These are phyloP conservation scores for Heterodera filipjevi DNA, from an alignment of 2,888 invertebrate genomes.

Conservation along the genomic window DNA sequence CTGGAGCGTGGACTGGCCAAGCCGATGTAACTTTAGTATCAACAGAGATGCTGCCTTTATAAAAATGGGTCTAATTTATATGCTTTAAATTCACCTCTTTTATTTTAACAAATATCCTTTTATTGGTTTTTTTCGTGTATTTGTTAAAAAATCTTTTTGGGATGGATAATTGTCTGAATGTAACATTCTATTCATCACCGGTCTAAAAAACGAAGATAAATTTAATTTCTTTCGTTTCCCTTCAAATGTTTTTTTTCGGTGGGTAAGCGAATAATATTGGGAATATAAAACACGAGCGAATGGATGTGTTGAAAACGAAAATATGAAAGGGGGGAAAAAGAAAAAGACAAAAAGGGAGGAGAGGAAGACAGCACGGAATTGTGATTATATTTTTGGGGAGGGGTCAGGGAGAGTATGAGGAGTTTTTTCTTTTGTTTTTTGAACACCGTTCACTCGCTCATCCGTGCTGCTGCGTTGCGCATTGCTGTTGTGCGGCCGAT, in stretches of 20 bases:
- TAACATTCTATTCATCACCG: no score
- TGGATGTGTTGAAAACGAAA: not conserved
- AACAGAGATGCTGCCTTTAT: no score
- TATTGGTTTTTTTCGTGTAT: no score
- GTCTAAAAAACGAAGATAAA: no score
- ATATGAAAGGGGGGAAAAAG: no score
- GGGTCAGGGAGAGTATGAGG: not conserved
- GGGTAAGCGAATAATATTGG: constrained; percentile 8
- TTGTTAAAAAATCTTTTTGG: no score
- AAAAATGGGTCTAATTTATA: no score
- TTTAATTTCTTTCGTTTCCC: not conserved
- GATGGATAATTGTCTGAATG: no score
- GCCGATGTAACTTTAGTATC: constrained; percentile 53
- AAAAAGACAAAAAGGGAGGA: not conserved
- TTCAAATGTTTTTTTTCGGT: not conserved
- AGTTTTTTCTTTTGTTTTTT: not conserved
- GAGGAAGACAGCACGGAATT: not conserved
- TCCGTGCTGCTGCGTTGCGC: not conserved
- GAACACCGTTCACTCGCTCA: not conserved
- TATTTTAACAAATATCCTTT: not conserved
- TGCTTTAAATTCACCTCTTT: constrained; percentile 4
- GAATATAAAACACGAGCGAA: not conserved
- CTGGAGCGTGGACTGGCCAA: constrained; percentile 58
- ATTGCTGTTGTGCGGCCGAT: not conserved
- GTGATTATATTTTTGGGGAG: not conserved